phyloP scores from a whole-genome alignment of 2,113 vertebrate genomes.

The Lepus americanus region DNA sequence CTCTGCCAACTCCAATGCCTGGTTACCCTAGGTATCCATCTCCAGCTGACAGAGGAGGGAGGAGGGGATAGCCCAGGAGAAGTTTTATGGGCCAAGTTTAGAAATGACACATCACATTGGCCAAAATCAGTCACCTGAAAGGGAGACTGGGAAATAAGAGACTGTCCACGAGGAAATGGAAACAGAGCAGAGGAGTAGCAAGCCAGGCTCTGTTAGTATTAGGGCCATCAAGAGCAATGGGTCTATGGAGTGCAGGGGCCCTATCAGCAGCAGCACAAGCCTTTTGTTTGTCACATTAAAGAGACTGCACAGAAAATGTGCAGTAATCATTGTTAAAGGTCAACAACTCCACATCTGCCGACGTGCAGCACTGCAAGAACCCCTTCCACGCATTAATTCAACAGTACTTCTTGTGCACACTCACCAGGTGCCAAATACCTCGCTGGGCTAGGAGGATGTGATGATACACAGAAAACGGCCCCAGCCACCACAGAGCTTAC shows the following conservation, averaged over 20 bases:
- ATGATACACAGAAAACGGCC: background rate
- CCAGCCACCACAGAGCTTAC: background rate
- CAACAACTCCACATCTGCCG: no score
- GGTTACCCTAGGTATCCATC: background rate
- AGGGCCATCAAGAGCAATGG: background rate
- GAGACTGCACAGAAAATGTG: background rate
- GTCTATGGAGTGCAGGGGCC: background rate
- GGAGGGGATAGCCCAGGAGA: background rate
- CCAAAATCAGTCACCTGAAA: background rate
- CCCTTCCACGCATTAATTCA: background rate
- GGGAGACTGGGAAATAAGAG: background rate
- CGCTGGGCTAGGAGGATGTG: background rate
- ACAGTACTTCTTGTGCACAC: background rate
- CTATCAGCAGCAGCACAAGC: background rate
- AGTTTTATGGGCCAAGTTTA: background rate
- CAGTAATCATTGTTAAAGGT: background rate
- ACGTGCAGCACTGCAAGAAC: background rate
- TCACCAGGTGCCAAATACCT: background rate
- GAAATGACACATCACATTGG: background rate
- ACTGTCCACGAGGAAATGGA: background rate
- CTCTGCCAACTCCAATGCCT: background rate
- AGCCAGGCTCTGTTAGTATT: background rate
- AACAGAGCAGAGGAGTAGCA: background rate
- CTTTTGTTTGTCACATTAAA: background rate
- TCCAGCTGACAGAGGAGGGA: background rate